A percentile compares a stretch with the other conserved stretches of the same genome.
These are phyloP conservation scores for Trichoplax adhaerens DNA, from an alignment of 37 sponge, comb jelly and placozoan genomes.

Conservation along the genomic window DNA sequence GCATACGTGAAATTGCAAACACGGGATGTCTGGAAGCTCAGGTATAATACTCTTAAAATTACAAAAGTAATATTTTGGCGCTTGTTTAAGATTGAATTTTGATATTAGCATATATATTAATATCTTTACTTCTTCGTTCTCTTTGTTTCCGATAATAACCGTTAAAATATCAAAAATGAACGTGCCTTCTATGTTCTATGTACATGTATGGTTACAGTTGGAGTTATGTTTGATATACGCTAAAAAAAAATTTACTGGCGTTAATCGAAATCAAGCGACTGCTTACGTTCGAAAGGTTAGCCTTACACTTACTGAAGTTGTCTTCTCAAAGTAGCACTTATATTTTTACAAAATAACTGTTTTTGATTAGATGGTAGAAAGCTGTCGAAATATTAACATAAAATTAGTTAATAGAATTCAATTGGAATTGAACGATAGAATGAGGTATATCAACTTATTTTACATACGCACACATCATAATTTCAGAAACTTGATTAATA, in stretches of 20 bases:
- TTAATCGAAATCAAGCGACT: constrained; percentile 14
- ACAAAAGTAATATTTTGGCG: too few species aligned
- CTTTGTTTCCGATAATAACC: too few species aligned
- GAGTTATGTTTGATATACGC: constrained; percentile 42
- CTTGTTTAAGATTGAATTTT: too few species aligned
- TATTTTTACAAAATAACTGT: constrained; percentile 18
- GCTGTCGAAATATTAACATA: neutral
- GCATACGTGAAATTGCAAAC: constrained; percentile 15
- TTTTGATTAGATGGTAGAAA: constrained; percentile 24
- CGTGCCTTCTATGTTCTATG: too few species aligned
- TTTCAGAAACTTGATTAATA: too few species aligned
- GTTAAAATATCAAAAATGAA: too few species aligned
- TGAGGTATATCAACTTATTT: too few species aligned
- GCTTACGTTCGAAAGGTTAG: constrained; percentile 19
- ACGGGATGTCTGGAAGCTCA: constrained; percentile 9
- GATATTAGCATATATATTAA: too few species aligned
- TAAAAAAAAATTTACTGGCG: constrained; percentile 30
- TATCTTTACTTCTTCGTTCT: too few species aligned
- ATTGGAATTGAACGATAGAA: too few species aligned
- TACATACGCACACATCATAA: too few species aligned
- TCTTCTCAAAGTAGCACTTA: constrained; percentile 9
- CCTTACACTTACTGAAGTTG: constrained; percentile 4
- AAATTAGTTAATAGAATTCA: neutral
- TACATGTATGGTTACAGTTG: constrained; percentile 4
- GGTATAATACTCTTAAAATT: too few species aligned